Conservation (phyloP, 2,797 vertebrate species). For the Leucoraja ocellata region DNA sequence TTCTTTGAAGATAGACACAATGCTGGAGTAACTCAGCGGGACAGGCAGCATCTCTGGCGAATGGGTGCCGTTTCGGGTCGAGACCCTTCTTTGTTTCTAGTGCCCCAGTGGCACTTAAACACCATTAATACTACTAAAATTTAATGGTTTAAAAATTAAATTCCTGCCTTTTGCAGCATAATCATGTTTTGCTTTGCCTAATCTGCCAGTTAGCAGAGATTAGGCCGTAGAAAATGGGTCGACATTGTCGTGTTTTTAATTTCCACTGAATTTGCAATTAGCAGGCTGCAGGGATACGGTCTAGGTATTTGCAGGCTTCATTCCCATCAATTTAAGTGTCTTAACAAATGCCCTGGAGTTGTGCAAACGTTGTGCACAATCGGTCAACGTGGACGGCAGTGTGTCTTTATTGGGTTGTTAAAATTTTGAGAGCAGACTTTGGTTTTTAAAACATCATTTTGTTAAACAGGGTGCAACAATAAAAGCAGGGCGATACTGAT, state of each 20-base stretch:
- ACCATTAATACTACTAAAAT: neutral
- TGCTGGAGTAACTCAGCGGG: too few relatives aligned
- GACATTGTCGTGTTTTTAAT: neutral
- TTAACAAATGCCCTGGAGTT: conserved; percentile 11
- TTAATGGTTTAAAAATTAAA: neutral
- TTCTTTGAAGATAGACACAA: neutral
- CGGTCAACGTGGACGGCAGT: conserved; percentile 13
- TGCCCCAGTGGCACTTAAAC: neutral
- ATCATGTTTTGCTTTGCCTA: neutral
- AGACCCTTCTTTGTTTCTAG: too few relatives aligned
- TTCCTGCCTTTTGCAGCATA: conserved; percentile 5
- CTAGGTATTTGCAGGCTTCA: neutral
- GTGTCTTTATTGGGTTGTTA: conserved; percentile 31
- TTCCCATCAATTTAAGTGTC: conserved; percentile 18
- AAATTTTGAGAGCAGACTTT: conserved; percentile 18
- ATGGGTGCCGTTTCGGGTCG: too few relatives aligned
- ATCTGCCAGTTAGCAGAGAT: neutral
- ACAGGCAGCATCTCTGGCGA: too few relatives aligned
- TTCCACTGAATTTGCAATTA: neutral
- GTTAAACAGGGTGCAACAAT: conserved; percentile 63
- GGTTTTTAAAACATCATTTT: conserved; percentile 41
- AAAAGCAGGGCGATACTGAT: conserved; percentile 70
- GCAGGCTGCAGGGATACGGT: neutral
- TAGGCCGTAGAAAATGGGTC: neutral
- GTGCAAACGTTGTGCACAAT: conserved; percentile 5